phyloP scores from a whole-genome alignment of 2,888 invertebrate genomes.

The Leptogaster cylindrica region DNA sequence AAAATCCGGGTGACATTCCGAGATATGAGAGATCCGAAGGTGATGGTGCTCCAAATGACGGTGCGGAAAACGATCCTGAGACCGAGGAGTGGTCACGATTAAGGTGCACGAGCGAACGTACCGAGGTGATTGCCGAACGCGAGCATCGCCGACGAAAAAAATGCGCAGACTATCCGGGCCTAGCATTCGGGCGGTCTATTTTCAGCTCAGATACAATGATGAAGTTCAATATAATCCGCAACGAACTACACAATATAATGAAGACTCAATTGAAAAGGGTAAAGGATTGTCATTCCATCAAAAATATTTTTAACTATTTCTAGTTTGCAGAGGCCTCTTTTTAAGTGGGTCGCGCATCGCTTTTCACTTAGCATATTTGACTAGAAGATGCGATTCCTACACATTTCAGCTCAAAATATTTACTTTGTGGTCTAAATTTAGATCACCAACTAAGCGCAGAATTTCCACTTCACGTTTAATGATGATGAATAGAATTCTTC shows the following conservation, averaged over 20 bases:
- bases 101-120: constrained; percentile 86
- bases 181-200: constrained; percentile 89
- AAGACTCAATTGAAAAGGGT: constrained; percentile 96
- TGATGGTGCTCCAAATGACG: constrained; percentile 61
- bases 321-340: constrained; percentile 15
- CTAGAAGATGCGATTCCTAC: background rate
- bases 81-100: constrained; percentile 81
- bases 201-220: constrained; percentile 97
- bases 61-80: constrained; percentile 76
- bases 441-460: too few relatives aligned
- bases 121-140: constrained; percentile 86
- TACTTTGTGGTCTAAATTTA: background rate
- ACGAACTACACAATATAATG: constrained; percentile 97
- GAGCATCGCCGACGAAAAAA: constrained; percentile 76
- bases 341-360: too few relatives aligned
- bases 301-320: constrained; percentile 10
- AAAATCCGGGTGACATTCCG: constrained; percentile 47
- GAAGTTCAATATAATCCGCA: constrained; percentile 96
- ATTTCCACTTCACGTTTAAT: too few relatives aligned
- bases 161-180: constrained; percentile 90
- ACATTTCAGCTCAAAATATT: background rate
- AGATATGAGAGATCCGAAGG: constrained; percentile 51
- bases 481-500: background rate
- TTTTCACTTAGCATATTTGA: background rate
- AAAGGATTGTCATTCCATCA: constrained; percentile 54